phyloP scores from a whole-genome alignment of 2,797 vertebrate species.

The Glyptemys insculpta region DNA sequence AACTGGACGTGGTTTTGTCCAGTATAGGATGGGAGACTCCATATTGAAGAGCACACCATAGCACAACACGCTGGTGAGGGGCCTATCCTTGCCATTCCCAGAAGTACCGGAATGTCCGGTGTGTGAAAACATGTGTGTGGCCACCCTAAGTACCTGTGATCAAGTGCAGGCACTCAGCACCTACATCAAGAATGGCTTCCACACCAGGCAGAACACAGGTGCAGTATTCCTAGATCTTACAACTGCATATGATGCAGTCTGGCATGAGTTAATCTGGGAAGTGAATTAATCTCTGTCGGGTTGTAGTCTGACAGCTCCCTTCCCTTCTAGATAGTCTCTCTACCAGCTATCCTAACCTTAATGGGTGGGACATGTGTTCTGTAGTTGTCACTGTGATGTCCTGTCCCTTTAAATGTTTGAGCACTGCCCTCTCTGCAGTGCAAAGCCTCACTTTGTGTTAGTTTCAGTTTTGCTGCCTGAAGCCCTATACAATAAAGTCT shows the following conservation, averaged over 20 bases:
- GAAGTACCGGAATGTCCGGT: background rate
- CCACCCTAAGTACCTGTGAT: background rate
- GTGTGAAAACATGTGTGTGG: background rate
- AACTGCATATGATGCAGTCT: background rate
- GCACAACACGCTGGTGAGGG: background rate
- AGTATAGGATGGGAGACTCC: background rate
- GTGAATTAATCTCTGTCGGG: background rate
- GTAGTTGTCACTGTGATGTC: background rate
- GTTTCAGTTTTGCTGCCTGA: background rate
- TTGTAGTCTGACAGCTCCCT: background rate
- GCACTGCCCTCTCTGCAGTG: background rate
- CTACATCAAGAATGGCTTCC: background rate
- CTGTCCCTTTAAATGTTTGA: background rate
- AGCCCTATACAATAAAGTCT: background rate
- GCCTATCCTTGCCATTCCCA: background rate
- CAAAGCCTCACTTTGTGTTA: background rate
- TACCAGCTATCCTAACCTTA: background rate
- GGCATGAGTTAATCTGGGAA: background rate
- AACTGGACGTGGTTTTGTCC: background rate
- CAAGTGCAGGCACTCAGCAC: background rate
- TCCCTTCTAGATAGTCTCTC: background rate
- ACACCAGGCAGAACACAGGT: background rate
- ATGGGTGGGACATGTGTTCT: background rate
- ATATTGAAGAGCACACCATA: background rate
- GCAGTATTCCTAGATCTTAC: background rate